These are phyloP conservation scores for Drosophila anomalata DNA, from an alignment of 2,888 invertebrate species.

Conservation along the genomic window DNA sequence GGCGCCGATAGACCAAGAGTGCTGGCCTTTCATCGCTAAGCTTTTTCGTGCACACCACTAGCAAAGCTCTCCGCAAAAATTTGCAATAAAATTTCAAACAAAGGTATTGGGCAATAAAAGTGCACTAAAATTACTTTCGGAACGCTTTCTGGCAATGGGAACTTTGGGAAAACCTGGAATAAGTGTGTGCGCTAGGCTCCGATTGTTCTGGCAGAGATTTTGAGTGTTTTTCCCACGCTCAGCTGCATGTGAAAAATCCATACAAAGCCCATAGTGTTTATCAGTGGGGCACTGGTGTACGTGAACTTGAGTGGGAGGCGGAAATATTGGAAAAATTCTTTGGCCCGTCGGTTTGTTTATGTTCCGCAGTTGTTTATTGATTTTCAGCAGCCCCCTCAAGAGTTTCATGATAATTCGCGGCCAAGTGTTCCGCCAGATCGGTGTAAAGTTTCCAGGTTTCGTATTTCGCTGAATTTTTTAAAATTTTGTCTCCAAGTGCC, in stretches of 20 bases:
- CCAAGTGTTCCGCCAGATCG: not conserved
- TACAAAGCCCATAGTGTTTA: conserved; percentile 56
- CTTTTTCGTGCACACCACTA: conserved; percentile 10
- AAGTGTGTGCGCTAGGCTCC: not conserved
- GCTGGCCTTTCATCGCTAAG: not conserved
- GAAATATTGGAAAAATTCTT: conserved; percentile 42
- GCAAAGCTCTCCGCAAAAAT: conserved; percentile 23
- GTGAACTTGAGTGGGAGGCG: conserved; percentile 43
- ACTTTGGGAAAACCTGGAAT: not conserved
- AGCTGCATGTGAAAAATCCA: conserved; percentile 67
- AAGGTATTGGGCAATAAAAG: conserved; percentile 18
- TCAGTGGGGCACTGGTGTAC: conserved; percentile 44
- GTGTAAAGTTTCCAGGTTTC: not conserved
- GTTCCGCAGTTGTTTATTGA: conserved; percentile 41
- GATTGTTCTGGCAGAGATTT: not conserved
- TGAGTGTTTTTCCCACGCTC: conserved; percentile 5
- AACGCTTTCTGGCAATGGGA: not conserved
- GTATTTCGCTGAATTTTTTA: not conserved
- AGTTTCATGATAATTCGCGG: conserved; percentile 20
- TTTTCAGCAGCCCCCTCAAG: conserved; percentile 38
- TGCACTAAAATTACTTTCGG: not conserved
- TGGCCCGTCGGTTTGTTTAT: conserved; percentile 40
- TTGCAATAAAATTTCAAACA: conserved; percentile 32
- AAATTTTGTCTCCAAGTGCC: not conserved
- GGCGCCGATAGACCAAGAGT: not conserved